A percentile compares a stretch with the other conserved stretches of the same genome.
These are phyloP conservation scores for Dicyrtoma fusca DNA, from an alignment of 2,888 invertebrate genomes.

Conservation along the genomic window DNA sequence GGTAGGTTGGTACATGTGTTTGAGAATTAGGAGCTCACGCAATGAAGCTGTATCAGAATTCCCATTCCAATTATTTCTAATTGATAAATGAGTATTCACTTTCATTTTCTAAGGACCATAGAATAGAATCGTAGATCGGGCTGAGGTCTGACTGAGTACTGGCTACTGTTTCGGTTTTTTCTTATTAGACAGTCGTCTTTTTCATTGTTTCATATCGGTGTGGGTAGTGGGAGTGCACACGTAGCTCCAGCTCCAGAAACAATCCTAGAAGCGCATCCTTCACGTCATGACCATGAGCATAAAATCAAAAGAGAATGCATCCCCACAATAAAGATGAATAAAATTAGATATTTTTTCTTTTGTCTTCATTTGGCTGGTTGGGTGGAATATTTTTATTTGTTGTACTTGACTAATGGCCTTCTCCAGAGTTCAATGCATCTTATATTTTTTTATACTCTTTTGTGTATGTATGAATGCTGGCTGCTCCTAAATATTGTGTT, in stretches of 20 bases:
- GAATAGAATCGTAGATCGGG: background rate
- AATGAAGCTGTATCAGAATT: background rate
- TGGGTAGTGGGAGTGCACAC: too few relatives aligned
- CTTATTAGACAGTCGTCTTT: background rate
- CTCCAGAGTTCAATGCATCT: conserved; percentile 3
- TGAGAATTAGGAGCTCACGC: too few relatives aligned
- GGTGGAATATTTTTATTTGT: conserved; percentile 23
- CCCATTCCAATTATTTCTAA: conserved; percentile 29
- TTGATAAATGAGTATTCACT: conserved; percentile 29
- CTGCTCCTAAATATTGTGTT: too few relatives aligned
- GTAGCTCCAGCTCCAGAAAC: too few relatives aligned
- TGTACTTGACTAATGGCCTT: conserved; percentile 26
- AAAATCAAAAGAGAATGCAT: too few relatives aligned
- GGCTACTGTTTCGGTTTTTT: too few relatives aligned
- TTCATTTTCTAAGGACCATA: conserved; percentile 11
- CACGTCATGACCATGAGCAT: background rate
- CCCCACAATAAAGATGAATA: conserved; percentile 3
- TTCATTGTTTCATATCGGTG: background rate
- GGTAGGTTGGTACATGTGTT: too few relatives aligned
- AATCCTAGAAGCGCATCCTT: background rate
- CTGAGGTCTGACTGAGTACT: background rate
- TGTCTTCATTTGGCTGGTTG: conserved; percentile 19
- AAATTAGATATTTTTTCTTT: conserved; percentile 22
- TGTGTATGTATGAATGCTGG: too few relatives aligned
- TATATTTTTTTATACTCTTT: background rate